Evolutionary conservation across 2,888 invertebrate genomes (phyloP).

Genomic region (Perithous albicinctus): DNA sequence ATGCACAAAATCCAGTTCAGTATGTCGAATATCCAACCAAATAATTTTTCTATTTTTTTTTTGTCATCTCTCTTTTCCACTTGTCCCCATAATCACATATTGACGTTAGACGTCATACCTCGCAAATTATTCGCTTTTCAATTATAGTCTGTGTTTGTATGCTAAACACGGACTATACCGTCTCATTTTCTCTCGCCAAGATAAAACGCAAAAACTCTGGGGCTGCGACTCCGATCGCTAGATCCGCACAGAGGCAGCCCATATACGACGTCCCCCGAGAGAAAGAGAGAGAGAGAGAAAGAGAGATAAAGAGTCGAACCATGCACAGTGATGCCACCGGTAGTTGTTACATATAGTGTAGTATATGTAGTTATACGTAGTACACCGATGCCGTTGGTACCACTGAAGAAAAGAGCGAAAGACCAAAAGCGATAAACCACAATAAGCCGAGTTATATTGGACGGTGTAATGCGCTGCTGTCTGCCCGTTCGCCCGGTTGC

Average conservation of each 20-base stretch:
- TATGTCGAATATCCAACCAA: too few species aligned
- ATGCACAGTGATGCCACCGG: conserved; percentile 42
- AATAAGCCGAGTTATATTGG: conserved; percentile 80
- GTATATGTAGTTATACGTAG: conserved; percentile 20
- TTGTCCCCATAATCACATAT: too few species aligned
- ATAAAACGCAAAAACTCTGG: background rate
- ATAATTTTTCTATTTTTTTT: too few species aligned
- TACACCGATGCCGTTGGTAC: conserved; percentile 39
- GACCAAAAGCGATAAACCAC: conserved; percentile 78
- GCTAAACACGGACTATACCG: background rate
- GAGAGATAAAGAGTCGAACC: too few species aligned
- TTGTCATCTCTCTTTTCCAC: too few species aligned
- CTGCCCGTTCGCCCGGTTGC: conserved; percentile 71
- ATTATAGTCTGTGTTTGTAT: too few species aligned
- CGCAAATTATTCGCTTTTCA: too few species aligned
- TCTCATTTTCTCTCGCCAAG: background rate
- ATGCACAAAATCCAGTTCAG: too few species aligned
- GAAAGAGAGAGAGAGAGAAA: too few species aligned
- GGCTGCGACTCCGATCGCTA: conserved; percentile 45
- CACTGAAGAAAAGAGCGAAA: conserved; percentile 71
- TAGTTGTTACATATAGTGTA: conserved; percentile 22
- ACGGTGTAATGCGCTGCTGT: conserved; percentile 78
- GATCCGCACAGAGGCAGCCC: conserved; percentile 33
- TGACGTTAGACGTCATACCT: too few species aligned
- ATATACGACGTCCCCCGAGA: conserved; percentile 33